A percentile compares a stretch with the other conserved stretches of the same genome.
phyloP scores from a whole-genome alignment of 2,797 vertebrate genomes.

The Peromyscus melanophrys region DNA sequence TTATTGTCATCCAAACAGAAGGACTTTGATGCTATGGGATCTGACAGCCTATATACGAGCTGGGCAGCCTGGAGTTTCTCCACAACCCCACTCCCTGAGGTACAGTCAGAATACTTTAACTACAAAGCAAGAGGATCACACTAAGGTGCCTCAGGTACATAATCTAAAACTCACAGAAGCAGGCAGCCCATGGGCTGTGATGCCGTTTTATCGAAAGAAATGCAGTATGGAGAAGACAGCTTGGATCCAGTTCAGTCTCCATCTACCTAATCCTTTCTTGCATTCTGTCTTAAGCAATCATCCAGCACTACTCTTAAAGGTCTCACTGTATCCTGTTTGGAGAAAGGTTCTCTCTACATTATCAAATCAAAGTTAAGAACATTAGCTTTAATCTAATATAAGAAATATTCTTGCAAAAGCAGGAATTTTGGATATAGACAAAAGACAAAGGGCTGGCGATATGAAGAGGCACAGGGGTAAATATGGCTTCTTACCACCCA shows the following conservation, averaged over 20 bases:
- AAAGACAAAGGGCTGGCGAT: background rate
- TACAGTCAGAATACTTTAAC: constrained; percentile 5
- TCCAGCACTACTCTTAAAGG: background rate
- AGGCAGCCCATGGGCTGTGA: background rate
- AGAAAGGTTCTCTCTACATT: background rate
- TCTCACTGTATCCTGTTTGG: background rate
- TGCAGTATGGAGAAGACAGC: background rate
- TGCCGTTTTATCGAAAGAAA: background rate
- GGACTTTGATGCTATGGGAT: constrained; percentile 28
- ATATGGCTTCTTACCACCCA: background rate
- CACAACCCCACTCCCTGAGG: background rate
- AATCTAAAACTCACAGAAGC: background rate
- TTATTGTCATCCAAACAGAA: constrained; percentile 79
- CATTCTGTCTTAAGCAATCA: background rate
- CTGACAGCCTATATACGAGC: constrained; percentile 23
- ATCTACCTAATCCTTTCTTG: background rate
- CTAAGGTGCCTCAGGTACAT: background rate
- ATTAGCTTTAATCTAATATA: background rate
- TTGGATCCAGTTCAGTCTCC: background rate
- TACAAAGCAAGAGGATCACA: constrained; percentile 5
- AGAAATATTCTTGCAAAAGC: background rate
- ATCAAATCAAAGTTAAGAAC: background rate
- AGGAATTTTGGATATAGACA: background rate
- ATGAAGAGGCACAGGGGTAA: background rate
- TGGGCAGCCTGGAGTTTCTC: background rate